A percentile compares a stretch with the other conserved stretches of the same genome.
Conservation (phyloP, 2,113 vertebrate species). For the Hippotragus niger region DNA sequence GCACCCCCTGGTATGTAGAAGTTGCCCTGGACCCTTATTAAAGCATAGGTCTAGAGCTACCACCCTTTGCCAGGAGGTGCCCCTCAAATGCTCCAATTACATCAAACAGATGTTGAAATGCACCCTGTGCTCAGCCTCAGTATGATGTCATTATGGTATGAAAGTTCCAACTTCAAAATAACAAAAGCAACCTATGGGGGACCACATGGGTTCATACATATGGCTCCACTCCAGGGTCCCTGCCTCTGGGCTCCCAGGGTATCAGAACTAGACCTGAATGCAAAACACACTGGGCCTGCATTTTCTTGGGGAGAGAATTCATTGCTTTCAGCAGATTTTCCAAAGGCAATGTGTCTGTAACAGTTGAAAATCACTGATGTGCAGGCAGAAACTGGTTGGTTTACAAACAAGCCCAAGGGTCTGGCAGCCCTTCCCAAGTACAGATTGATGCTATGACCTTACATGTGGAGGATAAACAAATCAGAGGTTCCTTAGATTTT, state of each 20-base stretch:
- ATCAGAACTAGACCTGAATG: too few relatives aligned
- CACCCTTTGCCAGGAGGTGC: not conserved
- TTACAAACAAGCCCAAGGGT: not conserved
- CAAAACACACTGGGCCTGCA: not conserved
- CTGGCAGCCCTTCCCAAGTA: not conserved
- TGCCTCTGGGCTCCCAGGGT: not conserved
- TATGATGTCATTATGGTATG: accelerated
- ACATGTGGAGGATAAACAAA: not conserved
- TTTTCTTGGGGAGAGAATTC: not conserved
- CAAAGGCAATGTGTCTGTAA: not conserved
- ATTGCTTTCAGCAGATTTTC: not conserved
- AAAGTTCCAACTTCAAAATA: not conserved
- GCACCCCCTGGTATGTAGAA: not conserved
- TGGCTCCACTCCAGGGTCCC: not conserved
- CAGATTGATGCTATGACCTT: not conserved
- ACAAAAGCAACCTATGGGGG: not conserved
- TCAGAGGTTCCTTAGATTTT: not conserved
- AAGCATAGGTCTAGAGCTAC: not conserved
- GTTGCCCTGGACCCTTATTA: not conserved
- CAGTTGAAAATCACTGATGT: not conserved
- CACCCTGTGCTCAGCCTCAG: not conserved
- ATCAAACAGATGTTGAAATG: not conserved
- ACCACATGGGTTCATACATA: not conserved
- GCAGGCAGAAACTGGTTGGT: not conserved
- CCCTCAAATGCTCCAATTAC: not conserved